Base-by-base conservation (phyloP, 2,888 invertebrate species). In the Seladonia tumulorum region DNA sequence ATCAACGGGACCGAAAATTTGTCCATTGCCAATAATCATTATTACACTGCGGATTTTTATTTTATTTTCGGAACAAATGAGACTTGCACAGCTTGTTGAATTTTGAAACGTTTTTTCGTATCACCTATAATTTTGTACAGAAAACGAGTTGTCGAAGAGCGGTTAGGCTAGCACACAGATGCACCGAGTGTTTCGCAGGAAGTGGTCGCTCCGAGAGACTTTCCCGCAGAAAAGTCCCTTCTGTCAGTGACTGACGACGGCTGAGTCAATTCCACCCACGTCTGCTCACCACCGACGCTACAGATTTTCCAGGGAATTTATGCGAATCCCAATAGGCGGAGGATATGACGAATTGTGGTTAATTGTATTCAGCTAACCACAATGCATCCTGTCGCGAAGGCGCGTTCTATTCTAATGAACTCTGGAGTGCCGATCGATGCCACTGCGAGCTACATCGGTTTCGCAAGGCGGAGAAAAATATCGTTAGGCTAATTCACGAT, bases 281-380 rank as follows among this genome's bases (percentile, higher is more conserved):
- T 68, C 1, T 39, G 39, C 12, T 5, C 22, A 22, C 39, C 68
- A 66, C 66, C 82, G 77, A 66, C 66, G 66, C 66, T 66, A 66
- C 66, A 66, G 84, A 86, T 84, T 85, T 87, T 83, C 72, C 83
- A 68, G 88, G 71, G 79, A 82, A 42, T 78, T 68, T 25, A 60
- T 57, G 82, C 45, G 72, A 35, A 87, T 88, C 53, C 80, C 81
- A 12, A 76, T 75, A 71, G 39, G 42, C 70, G 57, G 79, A 90
- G 91, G 91, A 92, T 90, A 81, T 91, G 92, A 92, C 90, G 86
- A 86, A 73, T 81, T 68, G 22, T 57, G 53, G 12, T 73, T 87
- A 89, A 88, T 87, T 87, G 86, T 90, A 89, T 84, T 84, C 68
- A 42, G 25, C 66, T 77, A 76, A 88, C 91, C 89, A 79, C 88